These are phyloP conservation scores for Gnathonemus longibarbis DNA, from an alignment of 2,113 vertebrate species.

Conservation along the genomic window DNA sequence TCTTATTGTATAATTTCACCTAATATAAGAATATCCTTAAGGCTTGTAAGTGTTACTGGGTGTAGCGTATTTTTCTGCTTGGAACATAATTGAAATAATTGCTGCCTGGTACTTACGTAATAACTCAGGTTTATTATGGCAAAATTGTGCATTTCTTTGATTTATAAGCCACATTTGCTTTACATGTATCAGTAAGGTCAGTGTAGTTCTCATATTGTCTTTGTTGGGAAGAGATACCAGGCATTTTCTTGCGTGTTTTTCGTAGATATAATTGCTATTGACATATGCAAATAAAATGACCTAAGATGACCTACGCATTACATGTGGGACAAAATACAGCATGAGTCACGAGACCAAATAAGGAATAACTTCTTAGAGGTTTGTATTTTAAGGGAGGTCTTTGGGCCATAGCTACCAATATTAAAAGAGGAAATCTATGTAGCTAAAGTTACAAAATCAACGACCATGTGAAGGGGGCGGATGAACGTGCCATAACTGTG, in stretches of 20 bases:
- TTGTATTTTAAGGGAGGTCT: neutral
- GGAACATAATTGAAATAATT: neutral
- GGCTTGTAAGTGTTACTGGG: neutral
- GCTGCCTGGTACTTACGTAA: neutral
- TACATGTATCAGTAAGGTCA: neutral
- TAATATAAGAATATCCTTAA: neutral
- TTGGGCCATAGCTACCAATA: neutral
- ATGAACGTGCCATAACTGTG: neutral
- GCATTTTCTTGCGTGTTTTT: neutral
- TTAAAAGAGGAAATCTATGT: neutral
- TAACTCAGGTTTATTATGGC: neutral
- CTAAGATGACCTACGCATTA: neutral
- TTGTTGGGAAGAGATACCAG: neutral
- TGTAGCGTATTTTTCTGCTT: neutral
- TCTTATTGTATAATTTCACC: neutral
- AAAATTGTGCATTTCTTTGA: neutral
- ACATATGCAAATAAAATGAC: neutral
- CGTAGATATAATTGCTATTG: neutral
- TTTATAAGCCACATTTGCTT: neutral
- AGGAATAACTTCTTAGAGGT: neutral
- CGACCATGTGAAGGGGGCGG: neutral
- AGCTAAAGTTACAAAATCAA: neutral
- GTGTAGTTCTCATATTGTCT: neutral
- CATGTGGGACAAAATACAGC: neutral
- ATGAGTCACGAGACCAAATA: neutral